phyloP scores from a whole-genome alignment of 1,140 invertebrate genomes.

The Leptopilina boulardi region DNA sequence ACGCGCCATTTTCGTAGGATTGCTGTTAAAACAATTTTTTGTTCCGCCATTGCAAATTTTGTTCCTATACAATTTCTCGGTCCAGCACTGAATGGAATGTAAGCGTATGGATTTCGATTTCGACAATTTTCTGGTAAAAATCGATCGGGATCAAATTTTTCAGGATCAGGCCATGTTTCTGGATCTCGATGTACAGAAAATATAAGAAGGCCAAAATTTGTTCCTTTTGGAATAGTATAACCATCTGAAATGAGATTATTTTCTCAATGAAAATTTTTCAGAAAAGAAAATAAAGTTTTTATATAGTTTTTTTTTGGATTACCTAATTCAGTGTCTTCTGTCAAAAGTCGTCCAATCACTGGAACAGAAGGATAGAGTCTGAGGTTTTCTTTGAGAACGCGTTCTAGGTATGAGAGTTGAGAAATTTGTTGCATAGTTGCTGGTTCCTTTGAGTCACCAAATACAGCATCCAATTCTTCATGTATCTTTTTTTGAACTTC shows the following conservation, averaged over 20 bases:
- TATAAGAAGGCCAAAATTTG: too few species aligned
- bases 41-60: constrained; percentile 77
- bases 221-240: constrained; percentile 37
- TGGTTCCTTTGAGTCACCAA: constrained; percentile 69
- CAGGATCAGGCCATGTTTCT: constrained; percentile 78
- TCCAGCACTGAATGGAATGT: constrained; percentile 80
- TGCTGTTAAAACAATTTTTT: constrained; percentile 73
- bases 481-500: constrained; percentile 80
- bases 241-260: constrained; percentile 35
- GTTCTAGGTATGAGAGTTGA: constrained; percentile 80
- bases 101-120: constrained; percentile 73
- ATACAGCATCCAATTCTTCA: constrained; percentile 79
- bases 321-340: constrained; percentile 79
- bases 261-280: too few species aligned
- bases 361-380: constrained; percentile 81
- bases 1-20: constrained; percentile 79
- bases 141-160: constrained; percentile 80
- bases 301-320: too few species aligned
- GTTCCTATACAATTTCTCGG: constrained; percentile 80
- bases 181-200: constrained; percentile 79
- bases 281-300: too few species aligned
- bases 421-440: constrained; percentile 73
- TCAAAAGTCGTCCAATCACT: constrained; percentile 72
- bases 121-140: constrained; percentile 76
- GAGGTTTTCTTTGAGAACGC: constrained; percentile 80